Evolutionary conservation across 2,888 invertebrate genomes (phyloP).

Genomic region (Parnassius smintheus): DNA sequence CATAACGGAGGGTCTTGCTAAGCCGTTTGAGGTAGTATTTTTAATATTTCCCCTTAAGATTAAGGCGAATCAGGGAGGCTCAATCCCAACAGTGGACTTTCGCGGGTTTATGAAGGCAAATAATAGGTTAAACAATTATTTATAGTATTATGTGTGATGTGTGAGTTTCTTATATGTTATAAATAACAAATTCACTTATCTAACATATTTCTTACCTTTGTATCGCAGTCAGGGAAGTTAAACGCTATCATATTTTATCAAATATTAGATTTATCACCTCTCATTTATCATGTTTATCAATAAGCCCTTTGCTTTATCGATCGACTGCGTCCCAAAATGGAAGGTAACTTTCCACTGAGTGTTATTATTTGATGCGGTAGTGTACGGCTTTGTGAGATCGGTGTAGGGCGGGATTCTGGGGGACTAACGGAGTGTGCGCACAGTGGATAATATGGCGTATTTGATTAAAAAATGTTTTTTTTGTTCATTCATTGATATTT

Average conservation of each 20-base stretch:
- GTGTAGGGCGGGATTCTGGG: slow-evolving; percentile 36
- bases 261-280: slow-evolving; percentile 29
- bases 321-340: slow-evolving; percentile 37
- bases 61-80: too few species aligned
- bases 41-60: too few species aligned
- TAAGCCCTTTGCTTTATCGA: slow-evolving; percentile 45
- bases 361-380: slow-evolving; percentile 66
- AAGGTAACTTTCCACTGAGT: slow-evolving; percentile 47
- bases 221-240: slow-evolving; percentile 2
- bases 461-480: background rate
- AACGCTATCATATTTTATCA: slow-evolving; percentile 19
- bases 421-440: slow-evolving; percentile 35
- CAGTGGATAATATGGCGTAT: slow-evolving; percentile 26
- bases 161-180: too few species aligned
- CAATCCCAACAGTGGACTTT: too few species aligned
- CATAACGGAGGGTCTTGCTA: too few species aligned
- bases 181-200: too few species aligned
- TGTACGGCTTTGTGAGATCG: slow-evolving; percentile 51
- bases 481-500: too few species aligned
- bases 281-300: slow-evolving; percentile 48
- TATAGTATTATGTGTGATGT: too few species aligned
- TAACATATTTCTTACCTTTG: background rate
- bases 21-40: too few species aligned
- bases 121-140: too few species aligned
- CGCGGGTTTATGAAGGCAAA: too few species aligned